phyloP scores from a whole-genome alignment of 2,113 vertebrate genomes.

The Bufo bufo region DNA sequence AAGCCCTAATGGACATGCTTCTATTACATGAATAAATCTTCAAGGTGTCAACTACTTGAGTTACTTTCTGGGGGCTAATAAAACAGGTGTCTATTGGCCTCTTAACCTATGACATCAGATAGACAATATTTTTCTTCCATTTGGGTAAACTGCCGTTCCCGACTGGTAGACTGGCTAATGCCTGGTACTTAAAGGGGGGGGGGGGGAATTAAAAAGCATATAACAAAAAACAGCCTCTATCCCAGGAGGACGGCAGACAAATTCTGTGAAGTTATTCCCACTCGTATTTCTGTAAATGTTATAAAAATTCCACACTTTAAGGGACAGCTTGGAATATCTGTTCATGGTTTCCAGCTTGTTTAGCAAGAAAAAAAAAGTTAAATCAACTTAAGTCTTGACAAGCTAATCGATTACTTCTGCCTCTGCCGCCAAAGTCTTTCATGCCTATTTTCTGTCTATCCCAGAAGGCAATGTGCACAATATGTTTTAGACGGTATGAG shows the following conservation, averaged over 20 bases:
- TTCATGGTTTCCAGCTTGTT: constrained; percentile 64
- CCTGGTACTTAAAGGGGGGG: constrained; percentile 59
- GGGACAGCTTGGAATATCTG: constrained; percentile 68
- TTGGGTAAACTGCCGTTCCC: constrained; percentile 58
- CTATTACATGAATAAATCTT: constrained; percentile 66
- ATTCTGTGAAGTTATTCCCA: constrained; percentile 63
- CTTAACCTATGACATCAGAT: constrained; percentile 63
- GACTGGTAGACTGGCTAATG: constrained; percentile 56
- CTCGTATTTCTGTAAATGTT: constrained; percentile 66
- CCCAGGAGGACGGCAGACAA: constrained; percentile 61
- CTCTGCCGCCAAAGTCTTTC: constrained; percentile 42
- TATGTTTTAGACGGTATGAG: constrained; percentile 42
- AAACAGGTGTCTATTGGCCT: constrained; percentile 67
- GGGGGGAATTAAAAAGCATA: constrained; percentile 33
- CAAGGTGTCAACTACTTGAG: constrained; percentile 60
- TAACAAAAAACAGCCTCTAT: constrained; percentile 64
- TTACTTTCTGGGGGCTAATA: constrained; percentile 52
- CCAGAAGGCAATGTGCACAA: constrained; percentile 21
- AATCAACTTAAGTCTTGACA: constrained; percentile 40
- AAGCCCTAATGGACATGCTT: constrained; percentile 63
- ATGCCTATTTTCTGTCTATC: constrained; percentile 50
- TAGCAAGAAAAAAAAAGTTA: constrained; percentile 46
- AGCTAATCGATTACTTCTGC: constrained; percentile 47
- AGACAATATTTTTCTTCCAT: constrained; percentile 58
- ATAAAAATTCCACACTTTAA: constrained; percentile 64